phyloP scores from a whole-genome alignment of 2,113 vertebrate genomes.

The Anser cygnoides region DNA sequence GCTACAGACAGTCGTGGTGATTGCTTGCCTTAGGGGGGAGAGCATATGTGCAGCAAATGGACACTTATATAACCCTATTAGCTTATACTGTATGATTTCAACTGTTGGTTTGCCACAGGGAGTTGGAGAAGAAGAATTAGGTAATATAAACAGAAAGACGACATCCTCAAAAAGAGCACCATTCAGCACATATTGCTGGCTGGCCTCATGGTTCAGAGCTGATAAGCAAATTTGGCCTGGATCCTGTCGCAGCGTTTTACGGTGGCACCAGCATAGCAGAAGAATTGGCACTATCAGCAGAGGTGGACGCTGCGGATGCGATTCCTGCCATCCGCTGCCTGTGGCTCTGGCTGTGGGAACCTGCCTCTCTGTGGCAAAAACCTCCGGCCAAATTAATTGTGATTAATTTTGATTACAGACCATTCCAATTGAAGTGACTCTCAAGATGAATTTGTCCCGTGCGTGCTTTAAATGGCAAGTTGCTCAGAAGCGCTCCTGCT shows the following conservation, averaged over 20 bases:
- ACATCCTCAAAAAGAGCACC: conserved; percentile 17
- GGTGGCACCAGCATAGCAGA: conserved; percentile 18
- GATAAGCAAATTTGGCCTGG: conserved; percentile 55
- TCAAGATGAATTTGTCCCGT: conserved; percentile 28
- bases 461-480: conserved; percentile 6
- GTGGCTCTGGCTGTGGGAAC: background rate
- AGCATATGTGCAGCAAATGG: conserved; percentile 66
- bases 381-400: conserved; percentile 36
- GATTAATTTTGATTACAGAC: conserved; percentile 48
- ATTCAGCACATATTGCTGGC: conserved; percentile 42
- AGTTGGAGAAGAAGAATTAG: conserved; percentile 37
- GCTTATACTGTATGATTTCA: background rate
- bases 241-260: conserved; percentile 9
- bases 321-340: background rate
- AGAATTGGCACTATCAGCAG: background rate
- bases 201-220: conserved; percentile 23
- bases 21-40: background rate
- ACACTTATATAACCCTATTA: conserved; percentile 55
- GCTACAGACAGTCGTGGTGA: background rate
- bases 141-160: conserved; percentile 57
- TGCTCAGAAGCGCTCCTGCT: conserved; percentile 36
- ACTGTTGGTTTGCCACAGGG: conserved; percentile 57
- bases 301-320: background rate
- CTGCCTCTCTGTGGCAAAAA: background rate
- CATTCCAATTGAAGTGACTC: conserved; percentile 44